Percentiles rank a stretch among this genome's conserved stretches.
Conservation (phyloP, 2,888 invertebrate genomes). For the Cyclophora albipunctata region DNA sequence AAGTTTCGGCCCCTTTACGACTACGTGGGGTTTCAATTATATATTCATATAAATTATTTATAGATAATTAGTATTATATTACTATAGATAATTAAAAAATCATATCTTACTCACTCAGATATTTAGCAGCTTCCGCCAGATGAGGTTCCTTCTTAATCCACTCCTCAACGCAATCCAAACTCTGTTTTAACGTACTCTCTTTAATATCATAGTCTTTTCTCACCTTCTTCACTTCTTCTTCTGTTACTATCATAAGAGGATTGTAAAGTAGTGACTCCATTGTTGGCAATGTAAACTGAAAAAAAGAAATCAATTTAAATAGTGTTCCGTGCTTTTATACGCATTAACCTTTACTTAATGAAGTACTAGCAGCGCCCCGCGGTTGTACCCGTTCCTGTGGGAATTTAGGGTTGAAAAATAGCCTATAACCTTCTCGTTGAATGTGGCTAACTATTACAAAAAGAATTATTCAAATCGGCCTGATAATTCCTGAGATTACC, state of each 20-base stretch:
- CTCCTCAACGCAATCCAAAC: constrained; percentile 35
- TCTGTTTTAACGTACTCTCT: constrained; percentile 20
- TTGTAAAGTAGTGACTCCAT: constrained; percentile 47
- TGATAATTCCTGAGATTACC: too few species aligned
- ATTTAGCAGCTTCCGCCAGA: constrained; percentile 37
- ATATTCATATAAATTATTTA: too few species aligned
- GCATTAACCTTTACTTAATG: background rate
- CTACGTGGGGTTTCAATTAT: too few species aligned
- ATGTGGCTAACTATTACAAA: too few species aligned
- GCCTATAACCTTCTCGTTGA: too few species aligned
- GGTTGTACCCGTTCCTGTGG: too few species aligned
- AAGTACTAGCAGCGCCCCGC: background rate
- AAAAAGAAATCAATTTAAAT: background rate
- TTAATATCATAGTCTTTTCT: constrained; percentile 36
- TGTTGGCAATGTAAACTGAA: constrained; percentile 3
- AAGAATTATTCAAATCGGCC: too few species aligned
- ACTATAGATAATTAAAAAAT: too few species aligned
- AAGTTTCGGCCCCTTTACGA: too few species aligned
- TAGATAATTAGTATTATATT: too few species aligned
- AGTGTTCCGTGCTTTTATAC: background rate
- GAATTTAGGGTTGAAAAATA: too few species aligned
- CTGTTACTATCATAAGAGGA: constrained; percentile 39
- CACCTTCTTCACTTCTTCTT: constrained; percentile 37
- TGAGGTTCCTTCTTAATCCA: constrained; percentile 56
- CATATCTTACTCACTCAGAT: constrained; percentile 41